phyloP scores from a whole-genome alignment of 2,113 vertebrate genomes.

The Siphamia tubifer region DNA sequence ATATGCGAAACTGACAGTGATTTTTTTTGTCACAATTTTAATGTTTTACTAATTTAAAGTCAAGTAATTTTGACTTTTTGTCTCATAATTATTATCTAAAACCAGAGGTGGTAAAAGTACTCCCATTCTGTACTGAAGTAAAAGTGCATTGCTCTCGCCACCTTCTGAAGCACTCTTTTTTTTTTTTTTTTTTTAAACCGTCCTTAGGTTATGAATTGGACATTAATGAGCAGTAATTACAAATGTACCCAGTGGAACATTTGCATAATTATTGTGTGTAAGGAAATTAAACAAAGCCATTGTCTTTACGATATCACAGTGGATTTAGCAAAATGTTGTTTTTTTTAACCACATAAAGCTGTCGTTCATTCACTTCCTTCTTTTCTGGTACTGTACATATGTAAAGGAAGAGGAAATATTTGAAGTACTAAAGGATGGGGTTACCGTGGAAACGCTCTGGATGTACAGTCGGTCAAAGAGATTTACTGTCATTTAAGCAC shows the following conservation, averaged over 20 bases:
- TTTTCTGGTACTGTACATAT: conserved; percentile 13
- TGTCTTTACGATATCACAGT: neutral
- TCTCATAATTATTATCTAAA: too few relatives aligned
- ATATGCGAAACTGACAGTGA: too few relatives aligned
- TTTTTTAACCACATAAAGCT: conserved; percentile 18
- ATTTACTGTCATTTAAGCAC: conserved; percentile 71
- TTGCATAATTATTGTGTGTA: neutral
- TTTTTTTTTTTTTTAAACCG: neutral
- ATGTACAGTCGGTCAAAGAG: conserved; percentile 53
- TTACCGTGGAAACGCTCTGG: conserved; percentile 45
- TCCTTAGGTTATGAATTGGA: neutral
- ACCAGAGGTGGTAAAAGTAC: too few relatives aligned
- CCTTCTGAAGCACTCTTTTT: neutral
- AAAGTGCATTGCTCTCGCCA: too few relatives aligned
- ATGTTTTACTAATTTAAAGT: too few relatives aligned
- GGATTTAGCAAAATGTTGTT: conserved; percentile 25
- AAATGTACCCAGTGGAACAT: conserved; percentile 4
- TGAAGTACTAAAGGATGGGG: conserved; percentile 38
- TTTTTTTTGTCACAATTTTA: too few relatives aligned
- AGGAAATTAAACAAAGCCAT: neutral
- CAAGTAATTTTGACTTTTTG: too few relatives aligned
- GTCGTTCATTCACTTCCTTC: conserved; percentile 40
- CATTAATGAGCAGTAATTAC: neutral
- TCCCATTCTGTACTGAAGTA: too few relatives aligned
- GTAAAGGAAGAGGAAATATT: conserved; percentile 47